A percentile compares a stretch with the other conserved stretches of the same genome.
Conservation (phyloP, 2,888 invertebrate genomes). For the Leucoptera coffeella region DNA sequence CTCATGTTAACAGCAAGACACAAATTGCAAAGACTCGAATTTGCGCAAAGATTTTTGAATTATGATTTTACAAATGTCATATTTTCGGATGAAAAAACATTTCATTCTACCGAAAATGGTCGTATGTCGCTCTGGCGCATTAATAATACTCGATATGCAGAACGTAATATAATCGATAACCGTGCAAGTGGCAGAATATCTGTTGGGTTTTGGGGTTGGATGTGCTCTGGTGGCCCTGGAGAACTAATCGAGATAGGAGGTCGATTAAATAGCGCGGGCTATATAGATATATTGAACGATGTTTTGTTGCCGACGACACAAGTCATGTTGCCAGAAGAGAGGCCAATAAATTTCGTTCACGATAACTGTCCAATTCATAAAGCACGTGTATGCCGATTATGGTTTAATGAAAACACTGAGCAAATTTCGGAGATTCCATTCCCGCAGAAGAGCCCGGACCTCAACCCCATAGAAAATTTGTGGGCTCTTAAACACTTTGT, state of each 20-base stretch:
- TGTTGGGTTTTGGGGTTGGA: constrained; percentile 4
- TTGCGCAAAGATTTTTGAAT: not conserved
- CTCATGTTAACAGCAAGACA: not conserved
- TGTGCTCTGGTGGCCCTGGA: constrained; percentile 3
- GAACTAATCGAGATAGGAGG: constrained; percentile 3
- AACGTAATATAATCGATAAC: constrained; percentile 2
- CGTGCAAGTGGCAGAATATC: constrained; percentile 1
- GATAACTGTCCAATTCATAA: constrained; percentile 4
- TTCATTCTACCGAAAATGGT: not conserved
- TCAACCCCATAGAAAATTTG: constrained; percentile 7
- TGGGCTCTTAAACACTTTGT: too few relatives aligned
- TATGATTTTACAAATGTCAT: not conserved
- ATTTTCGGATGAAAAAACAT: not conserved
- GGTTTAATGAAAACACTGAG: constrained; percentile 1
- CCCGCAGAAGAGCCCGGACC: constrained; percentile 6
- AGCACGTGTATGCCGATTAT: constrained; percentile 3
- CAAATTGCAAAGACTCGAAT: not conserved
- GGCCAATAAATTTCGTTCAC: constrained; percentile 3
- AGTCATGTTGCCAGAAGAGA: constrained; percentile 3
- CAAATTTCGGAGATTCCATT: constrained; percentile 2
- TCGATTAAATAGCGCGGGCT: not conserved
- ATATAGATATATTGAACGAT: constrained; percentile 3
- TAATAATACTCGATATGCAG: constrained; percentile 3
- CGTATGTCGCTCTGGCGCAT: not conserved
- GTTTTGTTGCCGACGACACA: constrained; percentile 3